Percentiles rank a stretch among this genome's conserved stretches.
These are phyloP conservation scores for Cynodonichthys magdalenae DNA, from an alignment of 2,797 vertebrate species.

Conservation along the genomic window DNA sequence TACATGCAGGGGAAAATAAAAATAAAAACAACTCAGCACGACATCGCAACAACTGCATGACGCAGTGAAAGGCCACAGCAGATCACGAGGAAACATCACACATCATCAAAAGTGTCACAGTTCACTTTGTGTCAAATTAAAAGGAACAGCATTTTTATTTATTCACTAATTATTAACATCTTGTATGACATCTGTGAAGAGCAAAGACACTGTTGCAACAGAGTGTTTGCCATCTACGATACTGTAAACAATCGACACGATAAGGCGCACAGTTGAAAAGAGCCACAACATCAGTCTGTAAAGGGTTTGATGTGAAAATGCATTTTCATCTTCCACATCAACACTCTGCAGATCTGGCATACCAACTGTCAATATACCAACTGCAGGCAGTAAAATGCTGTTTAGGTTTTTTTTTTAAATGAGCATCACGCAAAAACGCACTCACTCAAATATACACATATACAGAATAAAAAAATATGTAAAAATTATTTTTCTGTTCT, in stretches of 20 bases:
- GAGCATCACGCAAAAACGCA: slow-evolving; percentile 35
- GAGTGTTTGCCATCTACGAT: slow-evolving; percentile 61
- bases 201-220: slow-evolving; percentile 54
- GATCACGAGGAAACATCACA: slow-evolving; percentile 70
- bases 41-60: slow-evolving; percentile 57
- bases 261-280: slow-evolving; percentile 84
- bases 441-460: slow-evolving; percentile 18
- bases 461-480: slow-evolving; percentile 33
- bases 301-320: slow-evolving; percentile 69
- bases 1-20: slow-evolving; percentile 43
- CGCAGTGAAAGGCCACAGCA: slow-evolving; percentile 74
- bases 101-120: slow-evolving; percentile 48
- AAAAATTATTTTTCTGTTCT: slow-evolving; percentile 33
- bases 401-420: slow-evolving; percentile 39
- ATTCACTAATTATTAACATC: slow-evolving; percentile 8
- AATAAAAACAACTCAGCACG: slow-evolving; percentile 46
- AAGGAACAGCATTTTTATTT: slow-evolving; percentile 8
- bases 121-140: slow-evolving; percentile 46
- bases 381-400: slow-evolving; percentile 77
- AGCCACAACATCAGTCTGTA: slow-evolving; percentile 70
- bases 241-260: slow-evolving; percentile 86
- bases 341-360: slow-evolving; percentile 68
- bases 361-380: slow-evolving; percentile 77
- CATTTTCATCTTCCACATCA: slow-evolving; percentile 40
- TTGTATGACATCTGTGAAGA: slow-evolving; percentile 71